These are phyloP conservation scores for Paramisgurnus dabryanus DNA, from an alignment of 2,113 vertebrate genomes.

Conservation along the genomic window DNA sequence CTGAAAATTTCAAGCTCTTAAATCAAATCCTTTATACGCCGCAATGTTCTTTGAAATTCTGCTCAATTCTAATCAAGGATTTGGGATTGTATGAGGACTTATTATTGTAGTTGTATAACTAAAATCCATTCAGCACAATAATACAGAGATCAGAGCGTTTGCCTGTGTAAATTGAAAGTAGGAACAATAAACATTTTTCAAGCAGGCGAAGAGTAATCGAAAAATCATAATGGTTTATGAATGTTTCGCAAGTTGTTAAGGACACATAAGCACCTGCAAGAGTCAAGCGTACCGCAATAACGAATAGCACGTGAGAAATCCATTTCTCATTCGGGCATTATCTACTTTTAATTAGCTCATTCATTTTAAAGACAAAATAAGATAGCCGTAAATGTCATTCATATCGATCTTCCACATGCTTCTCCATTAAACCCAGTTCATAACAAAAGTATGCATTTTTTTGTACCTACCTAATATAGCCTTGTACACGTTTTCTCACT, in stretches of 20 bases:
- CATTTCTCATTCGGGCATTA: conserved; percentile 46
- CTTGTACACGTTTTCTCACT: conserved; percentile 43
- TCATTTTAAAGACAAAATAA: conserved; percentile 43
- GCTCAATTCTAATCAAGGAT: conserved; percentile 27
- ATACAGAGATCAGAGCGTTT: conserved; percentile 33
- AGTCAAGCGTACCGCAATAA: conserved; percentile 13
- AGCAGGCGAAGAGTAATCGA: conserved; percentile 51
- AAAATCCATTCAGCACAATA: conserved; percentile 40
- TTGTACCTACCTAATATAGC: conserved; percentile 44
- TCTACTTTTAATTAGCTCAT: conserved; percentile 54
- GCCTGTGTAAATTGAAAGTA: conserved; percentile 32
- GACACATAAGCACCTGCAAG: conserved; percentile 39
- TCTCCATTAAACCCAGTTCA: conserved; percentile 42
- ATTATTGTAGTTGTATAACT: conserved; percentile 33
- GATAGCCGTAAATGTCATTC: conserved; percentile 51
- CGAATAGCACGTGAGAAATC: conserved; percentile 47
- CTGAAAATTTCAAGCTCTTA: conserved; percentile 22
- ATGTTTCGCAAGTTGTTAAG: conserved; percentile 39
- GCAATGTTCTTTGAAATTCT: conserved; percentile 40
- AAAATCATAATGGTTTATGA: conserved; percentile 23
- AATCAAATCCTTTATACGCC: conserved; percentile 33
- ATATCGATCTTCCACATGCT: conserved; percentile 46
- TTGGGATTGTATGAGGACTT: conserved; percentile 2
- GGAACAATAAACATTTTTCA: conserved; percentile 29
- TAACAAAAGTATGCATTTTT: conserved; percentile 1